phyloP scores from a whole-genome alignment of 2,113 vertebrate species.

The Bettongia penicillata region DNA sequence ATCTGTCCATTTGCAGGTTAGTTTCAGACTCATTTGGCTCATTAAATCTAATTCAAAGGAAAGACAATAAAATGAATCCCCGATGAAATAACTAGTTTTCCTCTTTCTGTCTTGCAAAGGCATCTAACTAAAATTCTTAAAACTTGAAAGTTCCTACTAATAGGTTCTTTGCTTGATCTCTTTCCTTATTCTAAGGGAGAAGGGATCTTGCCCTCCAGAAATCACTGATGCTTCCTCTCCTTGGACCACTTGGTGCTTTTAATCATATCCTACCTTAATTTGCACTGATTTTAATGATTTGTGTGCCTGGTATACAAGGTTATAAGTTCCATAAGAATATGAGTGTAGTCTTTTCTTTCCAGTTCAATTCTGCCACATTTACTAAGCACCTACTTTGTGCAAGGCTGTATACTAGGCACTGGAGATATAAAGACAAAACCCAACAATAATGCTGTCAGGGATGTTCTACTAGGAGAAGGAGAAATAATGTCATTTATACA shows the following conservation, averaged over 20 bases:
- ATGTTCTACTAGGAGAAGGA: neutral
- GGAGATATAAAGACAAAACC: neutral
- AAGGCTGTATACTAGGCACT: neutral
- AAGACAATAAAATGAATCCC: neutral
- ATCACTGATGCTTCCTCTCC: neutral
- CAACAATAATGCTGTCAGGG: neutral
- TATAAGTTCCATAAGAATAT: neutral
- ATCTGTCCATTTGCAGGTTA: neutral
- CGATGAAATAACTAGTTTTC: neutral
- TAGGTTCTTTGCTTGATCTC: neutral
- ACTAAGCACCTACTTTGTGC: neutral
- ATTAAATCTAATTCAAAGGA: neutral
- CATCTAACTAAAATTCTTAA: neutral
- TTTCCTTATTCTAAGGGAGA: neutral
- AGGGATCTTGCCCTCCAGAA: neutral
- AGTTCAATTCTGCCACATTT: neutral
- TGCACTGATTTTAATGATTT: neutral
- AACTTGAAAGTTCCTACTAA: neutral
- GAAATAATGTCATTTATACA: neutral
- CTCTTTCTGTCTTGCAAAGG: neutral
- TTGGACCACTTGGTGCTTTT: neutral
- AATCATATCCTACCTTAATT: neutral
- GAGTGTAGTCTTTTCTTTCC: neutral
- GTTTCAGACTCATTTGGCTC: neutral
- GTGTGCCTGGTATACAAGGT: neutral